These are phyloP conservation scores for Lutjanus argentimaculatus DNA, from an alignment of 2,797 vertebrate genomes.

Conservation along the genomic window DNA sequence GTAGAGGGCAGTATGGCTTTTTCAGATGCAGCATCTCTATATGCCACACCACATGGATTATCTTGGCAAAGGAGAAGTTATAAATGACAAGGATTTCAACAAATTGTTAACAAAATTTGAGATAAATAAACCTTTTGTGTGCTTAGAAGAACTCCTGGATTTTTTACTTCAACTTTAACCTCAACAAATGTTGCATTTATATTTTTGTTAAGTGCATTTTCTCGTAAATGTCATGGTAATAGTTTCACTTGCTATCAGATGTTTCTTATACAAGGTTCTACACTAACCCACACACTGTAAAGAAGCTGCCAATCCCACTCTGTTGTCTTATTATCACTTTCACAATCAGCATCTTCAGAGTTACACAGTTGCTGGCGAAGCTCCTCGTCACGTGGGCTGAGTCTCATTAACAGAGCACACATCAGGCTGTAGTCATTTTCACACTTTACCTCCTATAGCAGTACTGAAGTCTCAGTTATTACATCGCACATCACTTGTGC, in stretches of 20 bases:
- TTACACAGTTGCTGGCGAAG: conserved; percentile 22
- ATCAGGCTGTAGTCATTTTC: conserved; percentile 35
- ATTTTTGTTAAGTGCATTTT: not conserved
- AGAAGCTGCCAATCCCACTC: conserved; percentile 41
- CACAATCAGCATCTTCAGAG: conserved; percentile 34
- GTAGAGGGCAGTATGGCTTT: too few species aligned
- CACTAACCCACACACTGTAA: conserved; percentile 33
- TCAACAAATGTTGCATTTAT: too few species aligned
- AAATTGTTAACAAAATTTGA: too few species aligned
- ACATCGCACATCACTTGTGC: conserved; percentile 21
- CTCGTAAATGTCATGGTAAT: conserved; percentile 3
- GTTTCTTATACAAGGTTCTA: conserved; percentile 1
- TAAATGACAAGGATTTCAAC: too few species aligned
- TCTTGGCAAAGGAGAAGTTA: too few species aligned
- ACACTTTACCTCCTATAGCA: conserved; percentile 32
- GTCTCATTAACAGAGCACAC: conserved; percentile 41
- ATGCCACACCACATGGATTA: too few species aligned
- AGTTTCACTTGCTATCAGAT: conserved; percentile 27
- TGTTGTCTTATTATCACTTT: conserved; percentile 37
- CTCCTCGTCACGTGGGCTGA: conserved; percentile 20
- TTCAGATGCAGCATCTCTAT: too few species aligned
- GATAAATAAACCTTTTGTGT: too few species aligned
- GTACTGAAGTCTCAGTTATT: conserved; percentile 1
- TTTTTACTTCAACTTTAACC: too few species aligned
- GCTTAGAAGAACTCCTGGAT: too few species aligned